Evolutionary conservation across 2,113 vertebrate genomes (phyloP), one percentile per base, ranked within the genome.

Genomic region (Daboia siamensis): DNA sequence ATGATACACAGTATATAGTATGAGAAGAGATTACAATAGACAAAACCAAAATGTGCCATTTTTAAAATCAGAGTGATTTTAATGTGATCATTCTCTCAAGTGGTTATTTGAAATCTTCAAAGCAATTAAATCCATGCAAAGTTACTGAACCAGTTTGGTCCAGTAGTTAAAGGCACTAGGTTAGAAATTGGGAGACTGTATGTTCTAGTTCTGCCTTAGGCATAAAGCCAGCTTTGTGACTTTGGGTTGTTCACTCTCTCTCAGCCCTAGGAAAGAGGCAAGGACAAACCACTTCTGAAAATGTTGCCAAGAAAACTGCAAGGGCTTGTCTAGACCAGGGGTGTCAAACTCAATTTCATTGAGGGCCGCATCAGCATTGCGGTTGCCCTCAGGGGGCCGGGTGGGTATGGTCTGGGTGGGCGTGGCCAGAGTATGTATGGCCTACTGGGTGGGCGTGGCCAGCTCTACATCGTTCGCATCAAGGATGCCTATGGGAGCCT

Each of bases 41-140:
- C 8, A 91, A 12, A 51, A 61, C 93, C 91, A 91, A 89, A 48
- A 0, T 46, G 39, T 57, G 17, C 21, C 59, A 4, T 29, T 90
- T 94, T 64, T 86, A 48, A 33, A 93, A 90, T 80, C 94, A 93
- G 44, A 29, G 51, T 89, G 85, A 15, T 10, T 90, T 12, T 91
- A 90, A 59, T 89, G 12, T 87, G 84, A 94, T 90, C 13, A 52
- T 80, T 80, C 89, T 93, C 54, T 55, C 39, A 92, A 74, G 69
- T 0, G 1, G 85, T 69, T 92, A 26, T 24, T 86, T 17, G 20
- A 91, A 89, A 80, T 1, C 56, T 90, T 5, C 12, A 93, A 89
- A 89, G 20, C 44, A 92, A 90, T 91, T 94, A 52, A 88, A 90
- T 86, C 7, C 90, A 4, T 93, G 84, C 51, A 56, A 54, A 86